Evolutionary conservation across 2,113 vertebrate genomes (phyloP).

Genomic region (Ranitomeya imitator): DNA sequence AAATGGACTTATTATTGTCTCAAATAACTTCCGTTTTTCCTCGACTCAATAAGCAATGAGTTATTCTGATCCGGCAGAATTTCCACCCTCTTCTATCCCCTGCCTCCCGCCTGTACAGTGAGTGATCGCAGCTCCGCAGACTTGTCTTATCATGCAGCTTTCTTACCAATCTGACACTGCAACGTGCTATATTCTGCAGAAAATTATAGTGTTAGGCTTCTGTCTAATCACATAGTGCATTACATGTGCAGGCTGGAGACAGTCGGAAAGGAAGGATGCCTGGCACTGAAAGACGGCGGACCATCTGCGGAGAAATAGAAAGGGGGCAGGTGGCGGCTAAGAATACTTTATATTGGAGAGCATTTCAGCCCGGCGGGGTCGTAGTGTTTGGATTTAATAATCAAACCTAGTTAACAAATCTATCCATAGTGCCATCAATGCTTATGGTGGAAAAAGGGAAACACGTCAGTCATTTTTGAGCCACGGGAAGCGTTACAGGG

Average conservation of each 20-base stretch:
- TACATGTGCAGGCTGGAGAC: neutral
- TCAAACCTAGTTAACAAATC: too few relatives aligned
- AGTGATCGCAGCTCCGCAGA: neutral
- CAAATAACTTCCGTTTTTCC: neutral
- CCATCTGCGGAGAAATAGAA: neutral
- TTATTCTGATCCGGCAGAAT: neutral
- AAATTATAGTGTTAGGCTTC: slow-evolving; percentile 2
- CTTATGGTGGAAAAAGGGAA: too few relatives aligned
- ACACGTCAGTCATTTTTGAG: too few relatives aligned
- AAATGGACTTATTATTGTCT: neutral
- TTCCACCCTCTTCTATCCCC: neutral
- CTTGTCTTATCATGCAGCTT: neutral
- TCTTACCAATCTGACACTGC: neutral
- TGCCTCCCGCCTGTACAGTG: neutral
- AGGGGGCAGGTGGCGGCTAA: neutral
- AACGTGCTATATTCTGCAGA: neutral
- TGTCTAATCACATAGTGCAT: slow-evolving; percentile 6
- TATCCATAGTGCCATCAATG: too few relatives aligned
- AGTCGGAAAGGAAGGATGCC: neutral
- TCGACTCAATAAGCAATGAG: neutral
- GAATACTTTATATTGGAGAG: neutral
- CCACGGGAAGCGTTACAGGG: too few relatives aligned
- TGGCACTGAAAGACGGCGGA: neutral
- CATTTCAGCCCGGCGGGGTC: neutral
- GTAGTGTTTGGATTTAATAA: too few relatives aligned